phyloP scores from a whole-genome alignment of 37 sponge, comb jelly and placozoan genomes.

The Ianthella basta region DNA sequence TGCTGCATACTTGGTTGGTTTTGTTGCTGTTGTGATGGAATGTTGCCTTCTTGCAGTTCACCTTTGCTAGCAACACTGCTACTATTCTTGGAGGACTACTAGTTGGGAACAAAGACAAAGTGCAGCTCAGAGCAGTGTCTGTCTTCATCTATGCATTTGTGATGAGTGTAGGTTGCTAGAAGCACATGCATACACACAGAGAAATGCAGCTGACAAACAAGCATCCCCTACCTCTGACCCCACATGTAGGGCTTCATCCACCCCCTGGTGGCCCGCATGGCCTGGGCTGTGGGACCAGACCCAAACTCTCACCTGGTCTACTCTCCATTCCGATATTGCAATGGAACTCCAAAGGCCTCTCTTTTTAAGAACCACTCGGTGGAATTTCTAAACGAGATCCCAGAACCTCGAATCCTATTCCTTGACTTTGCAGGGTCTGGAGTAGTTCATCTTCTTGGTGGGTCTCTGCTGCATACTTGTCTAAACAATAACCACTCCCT shows the following conservation, averaged over 20 bases:
- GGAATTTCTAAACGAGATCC: not conserved
- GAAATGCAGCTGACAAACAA: no score
- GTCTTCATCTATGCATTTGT: constrained; percentile 72
- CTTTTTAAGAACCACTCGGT: not conserved
- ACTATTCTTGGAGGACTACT: constrained; percentile 83
- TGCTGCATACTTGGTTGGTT: not conserved
- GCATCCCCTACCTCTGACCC: no score
- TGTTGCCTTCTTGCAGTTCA: constrained; percentile 78
- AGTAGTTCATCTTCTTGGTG: constrained; percentile 77
- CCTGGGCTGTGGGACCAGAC: constrained; percentile 55
- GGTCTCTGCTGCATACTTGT: no score
- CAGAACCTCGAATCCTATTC: not conserved
- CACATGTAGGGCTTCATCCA: constrained; percentile 68
- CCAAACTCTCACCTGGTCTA: constrained; percentile 26
- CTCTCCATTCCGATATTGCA: constrained; percentile 74
- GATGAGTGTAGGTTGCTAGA: constrained; percentile 71
- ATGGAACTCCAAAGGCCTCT: constrained; percentile 56
- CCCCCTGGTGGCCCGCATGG: constrained; percentile 70
- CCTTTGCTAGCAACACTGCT: constrained; percentile 91
- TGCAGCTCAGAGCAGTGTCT: constrained; percentile 63
- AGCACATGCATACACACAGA: no score
- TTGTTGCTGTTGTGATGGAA: not conserved
- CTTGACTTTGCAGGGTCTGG: constrained; percentile 91
- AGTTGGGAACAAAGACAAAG: constrained; percentile 56
- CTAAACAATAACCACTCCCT: no score